Evolutionary conservation across 2,113 vertebrate species (phyloP), one percentile per base, ranked within the genome.

Genomic region (Tupaia tana): DNA sequence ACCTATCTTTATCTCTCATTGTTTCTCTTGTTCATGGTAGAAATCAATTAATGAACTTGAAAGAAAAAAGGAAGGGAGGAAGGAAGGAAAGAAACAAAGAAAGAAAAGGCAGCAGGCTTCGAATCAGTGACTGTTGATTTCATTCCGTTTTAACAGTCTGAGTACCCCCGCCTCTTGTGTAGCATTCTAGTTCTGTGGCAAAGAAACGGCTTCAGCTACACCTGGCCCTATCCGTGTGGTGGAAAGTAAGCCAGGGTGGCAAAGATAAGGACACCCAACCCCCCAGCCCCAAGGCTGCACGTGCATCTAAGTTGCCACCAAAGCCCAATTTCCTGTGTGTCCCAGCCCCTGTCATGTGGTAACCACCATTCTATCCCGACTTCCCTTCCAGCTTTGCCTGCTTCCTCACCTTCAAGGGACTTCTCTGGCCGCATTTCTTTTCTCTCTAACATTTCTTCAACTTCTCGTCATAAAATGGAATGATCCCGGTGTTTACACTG

Each of bases 401-500:
- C 12, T 67, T 80, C n/a, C 31, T 88, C 70, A 31, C 18, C 77
- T 94, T 6, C 73, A 0, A 1, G 31, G 67, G 43, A 78, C 63
- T 56, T 15, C 1, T 16, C 95, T 69, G 2, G 9, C 70, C 92
- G 11, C 11, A 18, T 77, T 56, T 56, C 69, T 84, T 86, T 79
- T 95, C 80, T 94, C 90, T 27, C 94, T 95, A 84, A 90, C 3
- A 77, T 91, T 79, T 73, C 93, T 96, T 97, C 96, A 97, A 95
- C 94, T 95, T 86, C 95, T 95, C 61, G 0, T 95, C 98, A 98
- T 97, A 97, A 98, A 98, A 98, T n/a, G 71, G 97, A 97, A 98
- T 18, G 89, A 97, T 94, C 93, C 95, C 77, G 73, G 90, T 98
- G 98, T 98, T 98, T 97, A 94, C 89, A 80, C 97, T 94, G 52